A percentile compares a stretch with the other conserved stretches of the same genome.
phyloP scores from a whole-genome alignment of 2,888 invertebrate species.

The Heteromyza rotundicornis region DNA sequence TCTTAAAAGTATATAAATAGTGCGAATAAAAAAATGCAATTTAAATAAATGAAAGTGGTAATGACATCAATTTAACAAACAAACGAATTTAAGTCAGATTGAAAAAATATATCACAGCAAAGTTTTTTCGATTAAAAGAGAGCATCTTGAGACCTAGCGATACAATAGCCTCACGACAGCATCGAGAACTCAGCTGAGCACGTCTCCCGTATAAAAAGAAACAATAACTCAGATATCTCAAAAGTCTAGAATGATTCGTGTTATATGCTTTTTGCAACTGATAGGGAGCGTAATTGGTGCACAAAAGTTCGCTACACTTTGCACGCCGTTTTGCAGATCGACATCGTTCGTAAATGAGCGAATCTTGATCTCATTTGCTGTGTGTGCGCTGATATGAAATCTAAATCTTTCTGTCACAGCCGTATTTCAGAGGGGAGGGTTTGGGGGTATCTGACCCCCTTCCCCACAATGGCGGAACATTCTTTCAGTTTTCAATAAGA shows the following conservation, averaged over 20 bases:
- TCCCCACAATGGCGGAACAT: too few relatives aligned
- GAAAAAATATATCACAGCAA: too few relatives aligned
- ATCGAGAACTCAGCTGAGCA: background rate
- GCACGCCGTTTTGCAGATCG: background rate
- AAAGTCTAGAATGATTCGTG: background rate
- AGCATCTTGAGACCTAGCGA: too few relatives aligned
- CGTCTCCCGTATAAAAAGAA: background rate
- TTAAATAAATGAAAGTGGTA: constrained; percentile 47
- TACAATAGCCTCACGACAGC: constrained; percentile 27
- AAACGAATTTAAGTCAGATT: background rate
- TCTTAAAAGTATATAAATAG: background rate
- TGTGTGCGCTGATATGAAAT: too few relatives aligned
- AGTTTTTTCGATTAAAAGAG: too few relatives aligned
- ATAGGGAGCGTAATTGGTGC: constrained; percentile 9
- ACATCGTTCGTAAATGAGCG: too few relatives aligned
- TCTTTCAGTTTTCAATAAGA: too few relatives aligned
- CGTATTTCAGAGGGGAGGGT: too few relatives aligned
- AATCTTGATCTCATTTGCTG: too few relatives aligned
- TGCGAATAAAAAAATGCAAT: constrained; percentile 20
- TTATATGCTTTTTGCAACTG: background rate
- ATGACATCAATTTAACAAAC: constrained; percentile 52
- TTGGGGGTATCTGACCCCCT: too few relatives aligned
- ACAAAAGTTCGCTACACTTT: background rate
- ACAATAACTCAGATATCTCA: too few relatives aligned
- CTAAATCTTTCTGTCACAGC: too few relatives aligned